phyloP scores from a whole-genome alignment of 2,888 invertebrate genomes.

The Atethmia centrago region DNA sequence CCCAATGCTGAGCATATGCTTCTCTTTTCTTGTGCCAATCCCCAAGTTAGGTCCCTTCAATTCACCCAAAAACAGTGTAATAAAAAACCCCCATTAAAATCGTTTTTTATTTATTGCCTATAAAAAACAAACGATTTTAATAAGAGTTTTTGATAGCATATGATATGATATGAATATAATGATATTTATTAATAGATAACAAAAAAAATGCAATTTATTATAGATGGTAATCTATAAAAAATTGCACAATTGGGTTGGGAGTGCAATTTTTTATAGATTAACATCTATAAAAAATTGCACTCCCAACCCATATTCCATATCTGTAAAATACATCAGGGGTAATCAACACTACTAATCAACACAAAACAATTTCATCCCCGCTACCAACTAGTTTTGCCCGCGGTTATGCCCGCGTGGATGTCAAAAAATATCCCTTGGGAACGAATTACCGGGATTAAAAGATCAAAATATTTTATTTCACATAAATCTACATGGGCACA shows the following conservation, averaged over 20 bases:
- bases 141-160: not conserved
- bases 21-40: not conserved
- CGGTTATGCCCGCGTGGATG: not conserved
- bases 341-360: not conserved
- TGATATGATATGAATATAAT: not conserved
- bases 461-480: no score
- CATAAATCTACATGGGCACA: no score
- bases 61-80: not conserved
- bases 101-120: not conserved
- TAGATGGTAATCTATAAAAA: not conserved
- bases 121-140: not conserved
- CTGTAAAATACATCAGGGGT: not conserved
- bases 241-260: no score
- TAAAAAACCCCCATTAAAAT: not conserved
- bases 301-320: not conserved
- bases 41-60: not conserved
- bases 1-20: no score
- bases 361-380: no score
- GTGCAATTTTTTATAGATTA: slow-evolving; percentile 17
- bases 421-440: not conserved
- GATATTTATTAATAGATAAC: not conserved
- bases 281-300: no score
- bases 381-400: not conserved
- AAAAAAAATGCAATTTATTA: slow-evolving; percentile 12
- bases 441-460: not conserved